phyloP scores from a whole-genome alignment of 2,888 invertebrate species.

The Rhorus exstirpatorius region DNA sequence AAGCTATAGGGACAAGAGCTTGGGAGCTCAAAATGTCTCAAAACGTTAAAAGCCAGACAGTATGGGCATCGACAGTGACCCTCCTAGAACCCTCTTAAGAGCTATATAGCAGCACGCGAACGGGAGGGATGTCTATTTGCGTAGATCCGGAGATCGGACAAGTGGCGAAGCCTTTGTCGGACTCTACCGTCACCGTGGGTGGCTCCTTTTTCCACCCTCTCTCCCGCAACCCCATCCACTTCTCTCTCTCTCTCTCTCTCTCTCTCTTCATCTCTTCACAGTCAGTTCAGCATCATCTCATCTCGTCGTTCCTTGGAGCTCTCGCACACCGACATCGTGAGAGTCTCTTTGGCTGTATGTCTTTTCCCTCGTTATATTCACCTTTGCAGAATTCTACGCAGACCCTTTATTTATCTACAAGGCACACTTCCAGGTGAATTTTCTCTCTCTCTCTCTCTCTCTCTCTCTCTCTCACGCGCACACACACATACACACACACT shows the following conservation, averaged over 20 bases:
- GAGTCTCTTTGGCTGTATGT: slow-evolving; percentile 44
- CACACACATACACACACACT: no score
- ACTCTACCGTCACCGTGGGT: slow-evolving; percentile 79
- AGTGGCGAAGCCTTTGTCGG: slow-evolving; percentile 82
- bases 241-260: slow-evolving; percentile 54
- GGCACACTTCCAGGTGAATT: slow-evolving; percentile 38
- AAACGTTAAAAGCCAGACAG: slow-evolving; percentile 53
- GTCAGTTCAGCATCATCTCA: slow-evolving; percentile 54
- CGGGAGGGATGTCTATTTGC: slow-evolving; percentile 82
- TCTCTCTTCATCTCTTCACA: slow-evolving; percentile 53
- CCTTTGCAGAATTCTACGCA: slow-evolving; percentile 41
- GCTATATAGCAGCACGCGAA: slow-evolving; percentile 52
- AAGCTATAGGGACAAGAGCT: slow-evolving; percentile 35
- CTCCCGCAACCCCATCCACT: slow-evolving; percentile 47
- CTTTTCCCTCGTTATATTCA: slow-evolving; percentile 60
- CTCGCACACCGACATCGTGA: slow-evolving; percentile 54
- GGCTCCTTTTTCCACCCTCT: slow-evolving; percentile 72
- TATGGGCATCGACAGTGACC: slow-evolving; percentile 64
- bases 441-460: not conserved
- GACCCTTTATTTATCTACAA: slow-evolving; percentile 24
- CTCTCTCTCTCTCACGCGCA: slow-evolving; percentile 6
- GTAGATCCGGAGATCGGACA: slow-evolving; percentile 84
- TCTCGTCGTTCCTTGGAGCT: slow-evolving; percentile 46
- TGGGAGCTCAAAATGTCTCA: slow-evolving; percentile 57
- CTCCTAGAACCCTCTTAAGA: slow-evolving; percentile 54